Base-by-base conservation (phyloP, 37 sponge, comb jelly and placozoan species). In the Theonella swinhoei region DNA sequence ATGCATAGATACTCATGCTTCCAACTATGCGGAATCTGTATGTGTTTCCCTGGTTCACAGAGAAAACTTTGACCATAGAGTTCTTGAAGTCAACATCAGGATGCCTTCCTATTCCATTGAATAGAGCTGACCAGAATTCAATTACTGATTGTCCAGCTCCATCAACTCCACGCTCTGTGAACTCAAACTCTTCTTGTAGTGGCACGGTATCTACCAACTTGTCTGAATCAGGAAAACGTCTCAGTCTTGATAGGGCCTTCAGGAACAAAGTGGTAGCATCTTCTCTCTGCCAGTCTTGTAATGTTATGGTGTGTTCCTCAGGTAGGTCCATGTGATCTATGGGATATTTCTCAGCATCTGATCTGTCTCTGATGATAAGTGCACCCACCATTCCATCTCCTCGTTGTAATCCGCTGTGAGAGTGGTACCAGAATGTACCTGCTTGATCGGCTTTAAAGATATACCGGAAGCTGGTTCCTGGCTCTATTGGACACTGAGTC, bases 401-500 rank as follows among this genome's bases (percentile, higher is more conserved):
- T 71, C 92, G 25, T 41, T 87, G 87, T 29, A 78, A 36, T 19
- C 80, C 84, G 41, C 75, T 83, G 64, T 91, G 92, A 42, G 87
- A 68, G 36, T 91, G 92, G 71, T 91, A 91, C 92, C 92, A 91
- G 75, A 80, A 75, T 11, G 92, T 91, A 3, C 92, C 91, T 17
- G 82, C 54, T 20, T 70, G 82, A 26, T 36, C 61, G 4, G 87
- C 83, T 58, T 43, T 83, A 62, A 91, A 91, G 19, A 39, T 72
- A 80, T 91, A 91, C 8, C 59, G 68, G 39, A 83, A 91, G 59
- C 63, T 66, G 3, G 70, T 33, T 31, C 59, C 32, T 2, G 92
- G 80, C 1, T 1, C 31, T 19, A 91, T 87, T 4, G 74, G 79
- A 77, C 87, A 83, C 35, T 91, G 87, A 31, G 92, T 87, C 23